Conservation (phyloP, 2,888 invertebrate genomes). For the Adelognathus sp. region DNA sequence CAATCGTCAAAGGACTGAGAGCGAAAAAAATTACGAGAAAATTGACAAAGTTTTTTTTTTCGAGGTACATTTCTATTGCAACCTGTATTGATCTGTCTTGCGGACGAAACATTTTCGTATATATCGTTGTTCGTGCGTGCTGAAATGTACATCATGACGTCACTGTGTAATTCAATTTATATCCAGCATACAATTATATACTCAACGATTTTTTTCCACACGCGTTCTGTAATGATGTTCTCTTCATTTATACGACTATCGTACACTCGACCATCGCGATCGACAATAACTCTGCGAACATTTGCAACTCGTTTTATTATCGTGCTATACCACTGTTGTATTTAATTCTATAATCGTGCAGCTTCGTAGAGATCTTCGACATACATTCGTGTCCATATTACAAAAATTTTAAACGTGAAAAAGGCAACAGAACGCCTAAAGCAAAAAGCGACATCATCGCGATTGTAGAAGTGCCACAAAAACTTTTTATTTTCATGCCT, state of each 20-base stretch:
- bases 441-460: conserved; percentile 1
- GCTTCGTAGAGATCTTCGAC: too few relatives aligned
- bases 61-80: background rate
- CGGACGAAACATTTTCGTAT: conserved; percentile 3
- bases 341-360: too few relatives aligned
- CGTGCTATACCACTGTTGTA: too few relatives aligned
- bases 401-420: background rate
- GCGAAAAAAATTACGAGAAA: too few relatives aligned
- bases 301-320: too few relatives aligned
- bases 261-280: too few relatives aligned
- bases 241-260: too few relatives aligned
- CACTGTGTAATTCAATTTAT: conserved; percentile 48
- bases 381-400: conserved; percentile 22
- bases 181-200: too few relatives aligned
- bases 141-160: conserved; percentile 46
- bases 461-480: background rate
- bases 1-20: too few relatives aligned
- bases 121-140: conserved; percentile 48
- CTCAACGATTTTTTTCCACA: too few relatives aligned
- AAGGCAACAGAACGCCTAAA: conserved; percentile 19
- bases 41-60: background rate
- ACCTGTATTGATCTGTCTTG: conserved; percentile 11
- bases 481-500: background rate
- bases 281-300: too few relatives aligned
- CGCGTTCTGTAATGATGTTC: too few relatives aligned